Evolutionary conservation across 1,140 invertebrate species (phyloP).

Genomic region (Laupala kohalensis): DNA sequence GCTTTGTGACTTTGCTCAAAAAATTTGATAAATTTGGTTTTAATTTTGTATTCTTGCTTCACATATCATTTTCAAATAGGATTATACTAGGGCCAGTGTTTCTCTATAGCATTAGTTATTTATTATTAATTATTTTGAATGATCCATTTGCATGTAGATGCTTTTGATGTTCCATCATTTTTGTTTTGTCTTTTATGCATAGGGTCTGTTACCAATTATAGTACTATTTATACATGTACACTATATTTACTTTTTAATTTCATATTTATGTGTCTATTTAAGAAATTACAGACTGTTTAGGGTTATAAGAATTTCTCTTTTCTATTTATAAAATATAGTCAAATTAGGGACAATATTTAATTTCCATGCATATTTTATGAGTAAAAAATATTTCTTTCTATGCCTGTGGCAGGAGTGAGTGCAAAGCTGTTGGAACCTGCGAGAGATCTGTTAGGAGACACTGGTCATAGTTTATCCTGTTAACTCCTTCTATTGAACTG

Average conservation of each 20-base stretch:
- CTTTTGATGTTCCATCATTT: not conserved
- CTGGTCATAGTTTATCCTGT: not conserved
- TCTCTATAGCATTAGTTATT: not conserved
- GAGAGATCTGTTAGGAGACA: not conserved
- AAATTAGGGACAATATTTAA: not conserved
- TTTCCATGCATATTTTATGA: not conserved
- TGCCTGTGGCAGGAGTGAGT: not conserved
- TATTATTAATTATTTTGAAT: not conserved
- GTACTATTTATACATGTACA: not conserved
- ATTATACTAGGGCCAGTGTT: not conserved
- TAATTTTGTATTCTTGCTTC: too few relatives aligned
- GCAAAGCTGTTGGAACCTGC: not conserved
- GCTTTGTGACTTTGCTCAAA: not conserved
- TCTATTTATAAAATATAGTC: not conserved
- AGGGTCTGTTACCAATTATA: not conserved
- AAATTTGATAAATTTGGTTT: too few relatives aligned
- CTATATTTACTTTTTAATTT: not conserved
- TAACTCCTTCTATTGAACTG: not conserved
- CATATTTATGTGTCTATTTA: not conserved
- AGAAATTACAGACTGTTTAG: not conserved
- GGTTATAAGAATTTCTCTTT: not conserved
- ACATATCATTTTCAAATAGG: too few relatives aligned
- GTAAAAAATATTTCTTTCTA: not conserved
- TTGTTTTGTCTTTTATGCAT: too few relatives aligned
- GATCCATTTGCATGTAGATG: not conserved